phyloP scores from a whole-genome alignment of 2,888 invertebrate species.

The Lasioglossum lativentre region DNA sequence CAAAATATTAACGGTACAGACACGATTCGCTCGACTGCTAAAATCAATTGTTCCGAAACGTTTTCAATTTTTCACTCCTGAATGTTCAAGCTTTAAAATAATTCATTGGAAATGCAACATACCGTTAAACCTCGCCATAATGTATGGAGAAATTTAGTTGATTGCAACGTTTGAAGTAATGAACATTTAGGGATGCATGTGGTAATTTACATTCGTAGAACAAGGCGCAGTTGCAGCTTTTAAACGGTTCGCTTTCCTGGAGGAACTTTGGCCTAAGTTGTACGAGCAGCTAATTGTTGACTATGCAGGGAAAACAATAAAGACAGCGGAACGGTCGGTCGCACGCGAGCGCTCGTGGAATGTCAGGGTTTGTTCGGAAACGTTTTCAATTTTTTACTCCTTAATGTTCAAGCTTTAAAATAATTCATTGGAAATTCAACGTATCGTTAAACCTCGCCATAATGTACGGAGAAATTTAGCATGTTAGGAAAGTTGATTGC shows the following conservation, averaged over 20 bases:
- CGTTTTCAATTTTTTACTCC: too few species aligned
- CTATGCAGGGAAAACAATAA: slow-evolving; percentile 26
- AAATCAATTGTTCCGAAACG: too few species aligned
- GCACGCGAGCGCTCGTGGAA: slow-evolving; percentile 36
- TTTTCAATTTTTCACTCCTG: too few species aligned
- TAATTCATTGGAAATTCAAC: too few species aligned
- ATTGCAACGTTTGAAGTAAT: neutral
- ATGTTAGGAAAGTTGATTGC: neutral
- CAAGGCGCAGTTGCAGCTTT: neutral
- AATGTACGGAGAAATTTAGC: neutral
- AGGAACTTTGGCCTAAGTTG: neutral
- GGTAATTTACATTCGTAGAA: neutral
- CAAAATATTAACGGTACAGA: neutral
- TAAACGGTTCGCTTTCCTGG: neutral
- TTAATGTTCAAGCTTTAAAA: too few species aligned
- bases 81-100: too few species aligned
- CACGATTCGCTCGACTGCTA: neutral
- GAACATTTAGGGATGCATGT: neutral
- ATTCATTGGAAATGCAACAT: too few species aligned
- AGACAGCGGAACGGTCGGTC: neutral
- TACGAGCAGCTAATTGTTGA: neutral
- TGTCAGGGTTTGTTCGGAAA: slow-evolving; percentile 37
- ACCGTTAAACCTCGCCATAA: neutral
- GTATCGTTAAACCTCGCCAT: neutral
- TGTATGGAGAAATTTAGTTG: neutral